Conservation (phyloP, 2,797 vertebrate species). For the Momotus momota region DNA sequence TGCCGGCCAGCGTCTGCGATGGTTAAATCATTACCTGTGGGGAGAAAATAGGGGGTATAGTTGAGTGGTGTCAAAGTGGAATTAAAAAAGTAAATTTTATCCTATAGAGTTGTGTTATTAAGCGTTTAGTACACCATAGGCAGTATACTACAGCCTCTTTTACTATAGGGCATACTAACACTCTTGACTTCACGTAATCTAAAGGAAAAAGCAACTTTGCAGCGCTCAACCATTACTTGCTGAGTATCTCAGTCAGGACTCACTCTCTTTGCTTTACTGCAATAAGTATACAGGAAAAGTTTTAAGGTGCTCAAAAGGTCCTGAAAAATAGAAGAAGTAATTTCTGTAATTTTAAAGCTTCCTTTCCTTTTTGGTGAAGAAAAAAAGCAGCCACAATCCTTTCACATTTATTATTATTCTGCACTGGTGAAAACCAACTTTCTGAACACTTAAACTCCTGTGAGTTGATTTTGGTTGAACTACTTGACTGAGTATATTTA, state of each 20-base stretch:
- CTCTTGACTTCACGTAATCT: background rate
- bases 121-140: background rate
- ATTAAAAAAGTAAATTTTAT: background rate
- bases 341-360: background rate
- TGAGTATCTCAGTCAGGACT: background rate
- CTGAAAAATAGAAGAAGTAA: background rate
- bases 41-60: slow-evolving; percentile 19
- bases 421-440: background rate
- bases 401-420: background rate
- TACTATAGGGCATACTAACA: background rate
- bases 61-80: background rate
- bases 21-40: slow-evolving; percentile 74
- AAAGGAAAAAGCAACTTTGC: background rate
- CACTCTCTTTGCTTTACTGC: background rate
- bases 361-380: background rate
- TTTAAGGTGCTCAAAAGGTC: background rate
- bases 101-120: background rate
- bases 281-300: background rate
- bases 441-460: background rate
- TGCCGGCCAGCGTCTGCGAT: slow-evolving; percentile 82
- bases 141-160: background rate
- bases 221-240: background rate
- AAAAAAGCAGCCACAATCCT: background rate
- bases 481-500: background rate
- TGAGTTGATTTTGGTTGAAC: background rate